These are phyloP conservation scores for Ischnura elegans DNA, from an alignment of 2,888 invertebrate species.

Conservation along the genomic window DNA sequence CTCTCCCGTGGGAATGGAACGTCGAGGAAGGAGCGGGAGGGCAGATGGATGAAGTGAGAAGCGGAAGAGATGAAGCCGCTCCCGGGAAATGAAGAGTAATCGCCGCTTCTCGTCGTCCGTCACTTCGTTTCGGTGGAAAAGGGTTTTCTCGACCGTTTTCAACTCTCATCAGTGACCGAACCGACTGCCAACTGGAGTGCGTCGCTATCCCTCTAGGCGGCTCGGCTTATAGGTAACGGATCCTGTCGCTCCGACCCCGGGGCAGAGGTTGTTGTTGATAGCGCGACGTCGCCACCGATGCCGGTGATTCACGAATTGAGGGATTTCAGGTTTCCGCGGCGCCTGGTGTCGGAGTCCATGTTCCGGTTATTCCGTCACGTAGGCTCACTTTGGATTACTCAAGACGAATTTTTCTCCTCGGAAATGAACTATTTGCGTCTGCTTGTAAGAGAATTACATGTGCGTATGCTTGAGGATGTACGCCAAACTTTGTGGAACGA, in stretches of 20 bases:
- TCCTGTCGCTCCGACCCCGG: neutral
- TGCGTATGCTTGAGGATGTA: no score
- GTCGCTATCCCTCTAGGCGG: neutral
- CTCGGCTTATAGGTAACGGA: neutral
- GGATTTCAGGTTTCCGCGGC: no score
- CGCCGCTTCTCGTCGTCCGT: neutral
- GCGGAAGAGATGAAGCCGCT: neutral
- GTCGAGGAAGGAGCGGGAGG: neutral
- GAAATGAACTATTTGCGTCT: no score
- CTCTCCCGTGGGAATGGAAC: neutral
- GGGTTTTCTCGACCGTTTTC: neutral
- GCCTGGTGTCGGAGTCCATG: no score
- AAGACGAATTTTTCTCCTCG: no score
- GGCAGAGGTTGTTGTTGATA: neutral
- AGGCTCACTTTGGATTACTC: no score
- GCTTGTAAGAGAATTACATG: no score
- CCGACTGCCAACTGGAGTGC: neutral
- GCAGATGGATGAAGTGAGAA: conserved; percentile 1
- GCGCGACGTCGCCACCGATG: neutral
- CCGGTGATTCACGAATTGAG: neutral
- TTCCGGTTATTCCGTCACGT: no score
- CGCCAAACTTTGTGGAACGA: no score
- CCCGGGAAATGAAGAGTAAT: conserved; percentile 14
- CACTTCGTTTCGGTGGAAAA: neutral
- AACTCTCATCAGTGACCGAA: neutral